Evolutionary conservation across 2,113 vertebrate genomes (phyloP).

Genomic region (Phylloscopus trochilus): DNA sequence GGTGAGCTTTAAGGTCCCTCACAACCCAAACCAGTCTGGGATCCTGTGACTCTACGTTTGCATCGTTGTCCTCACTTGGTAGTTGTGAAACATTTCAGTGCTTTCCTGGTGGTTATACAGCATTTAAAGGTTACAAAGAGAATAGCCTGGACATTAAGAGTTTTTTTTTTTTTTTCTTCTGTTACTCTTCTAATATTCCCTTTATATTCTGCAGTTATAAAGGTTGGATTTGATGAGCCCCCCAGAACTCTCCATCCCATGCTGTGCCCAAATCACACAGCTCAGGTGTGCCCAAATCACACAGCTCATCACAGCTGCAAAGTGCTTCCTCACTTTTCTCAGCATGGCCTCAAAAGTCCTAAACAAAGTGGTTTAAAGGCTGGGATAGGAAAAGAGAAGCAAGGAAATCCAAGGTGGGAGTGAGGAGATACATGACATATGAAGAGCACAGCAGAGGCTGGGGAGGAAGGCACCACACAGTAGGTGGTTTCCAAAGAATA

Average conservation of each 20-base stretch:
- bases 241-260: fast-evolving
- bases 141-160: background rate
- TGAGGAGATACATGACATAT: background rate
- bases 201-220: background rate
- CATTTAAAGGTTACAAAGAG: background rate
- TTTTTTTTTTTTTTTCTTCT: background rate
- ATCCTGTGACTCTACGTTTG: background rate
- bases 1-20: background rate
- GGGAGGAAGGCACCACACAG: background rate
- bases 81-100: background rate
- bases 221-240: background rate
- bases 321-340: background rate
- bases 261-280: background rate
- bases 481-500: background rate
- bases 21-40: background rate
- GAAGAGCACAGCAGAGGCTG: background rate
- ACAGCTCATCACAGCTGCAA: background rate
- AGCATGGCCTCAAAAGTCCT: background rate
- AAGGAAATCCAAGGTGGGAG: background rate
- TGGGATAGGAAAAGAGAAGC: background rate
- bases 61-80: background rate
- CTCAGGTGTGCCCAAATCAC: background rate
- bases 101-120: background rate
- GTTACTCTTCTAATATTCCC: background rate
- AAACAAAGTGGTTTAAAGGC: background rate